Evolutionary conservation across 2,888 invertebrate genomes (phyloP).

Genomic region (Dorcus hopei): DNA sequence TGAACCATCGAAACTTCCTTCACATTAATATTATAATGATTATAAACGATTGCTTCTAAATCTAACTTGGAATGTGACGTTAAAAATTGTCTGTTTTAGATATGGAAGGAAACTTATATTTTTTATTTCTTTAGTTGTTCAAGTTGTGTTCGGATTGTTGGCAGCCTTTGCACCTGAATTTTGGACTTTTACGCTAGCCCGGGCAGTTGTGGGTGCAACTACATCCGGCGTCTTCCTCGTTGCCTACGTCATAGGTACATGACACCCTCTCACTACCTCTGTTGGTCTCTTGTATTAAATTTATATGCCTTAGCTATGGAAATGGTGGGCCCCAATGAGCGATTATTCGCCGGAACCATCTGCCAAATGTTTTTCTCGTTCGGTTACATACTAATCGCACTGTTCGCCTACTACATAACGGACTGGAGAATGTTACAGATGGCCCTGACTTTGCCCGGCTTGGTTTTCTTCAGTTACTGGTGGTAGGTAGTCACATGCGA

Average conservation of each 20-base stretch:
- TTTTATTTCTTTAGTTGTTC: conserved; percentile 66
- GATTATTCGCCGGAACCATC: conserved; percentile 67
- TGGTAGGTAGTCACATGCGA: conserved; percentile 48
- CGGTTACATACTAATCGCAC: conserved; percentile 67
- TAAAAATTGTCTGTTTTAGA: conserved; percentile 38
- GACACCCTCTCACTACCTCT: neutral
- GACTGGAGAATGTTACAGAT: conserved; percentile 71
- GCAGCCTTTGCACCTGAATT: conserved; percentile 68
- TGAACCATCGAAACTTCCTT: neutral
- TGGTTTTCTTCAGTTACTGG: conserved; percentile 66
- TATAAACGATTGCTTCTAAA: neutral
- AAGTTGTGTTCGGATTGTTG: conserved; percentile 64
- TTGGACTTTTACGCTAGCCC: conserved; percentile 62
- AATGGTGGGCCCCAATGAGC: conserved; percentile 69
- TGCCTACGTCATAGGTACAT: conserved; percentile 66
- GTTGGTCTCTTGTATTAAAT: neutral
- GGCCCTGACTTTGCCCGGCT: conserved; percentile 65
- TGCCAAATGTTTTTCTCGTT: conserved; percentile 73
- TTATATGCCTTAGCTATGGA: conserved; percentile 53
- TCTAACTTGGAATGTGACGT: neutral
- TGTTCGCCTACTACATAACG: conserved; percentile 63
- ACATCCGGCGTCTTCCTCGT: conserved; percentile 76
- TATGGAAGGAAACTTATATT: conserved; percentile 70
- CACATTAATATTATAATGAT: neutral
- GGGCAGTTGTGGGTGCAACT: conserved; percentile 68